These are phyloP conservation scores for Pachydiplax longipennis DNA, from an alignment of 2,888 invertebrate species.

Conservation along the genomic window DNA sequence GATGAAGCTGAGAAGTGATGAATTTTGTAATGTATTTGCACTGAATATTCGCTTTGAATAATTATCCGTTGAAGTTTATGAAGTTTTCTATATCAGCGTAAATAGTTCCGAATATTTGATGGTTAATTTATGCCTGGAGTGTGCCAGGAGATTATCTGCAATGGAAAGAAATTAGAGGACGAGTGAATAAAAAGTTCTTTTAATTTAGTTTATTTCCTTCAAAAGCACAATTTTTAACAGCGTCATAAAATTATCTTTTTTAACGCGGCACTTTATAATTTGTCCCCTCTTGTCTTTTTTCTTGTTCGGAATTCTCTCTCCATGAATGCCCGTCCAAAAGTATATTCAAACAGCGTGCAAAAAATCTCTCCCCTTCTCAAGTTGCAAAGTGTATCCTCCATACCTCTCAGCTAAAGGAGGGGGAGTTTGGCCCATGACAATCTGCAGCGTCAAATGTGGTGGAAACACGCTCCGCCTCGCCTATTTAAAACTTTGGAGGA, in stretches of 20 bases:
- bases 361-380: conserved; percentile 11
- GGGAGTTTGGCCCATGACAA: conserved; percentile 29
- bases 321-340: conserved; percentile 30
- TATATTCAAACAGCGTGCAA: conserved; percentile 13
- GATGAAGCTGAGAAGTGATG: too few species aligned
- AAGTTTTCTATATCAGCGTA: background rate
- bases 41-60: too few species aligned
- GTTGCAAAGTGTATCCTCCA: conserved; percentile 36
- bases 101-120: background rate
- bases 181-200: background rate
- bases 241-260: conserved; percentile 4
- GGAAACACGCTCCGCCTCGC: conserved; percentile 44
- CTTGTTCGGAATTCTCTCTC: conserved; percentile 28
- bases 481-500: conserved; percentile 45
- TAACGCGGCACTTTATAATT: background rate
- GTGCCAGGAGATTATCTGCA: background rate
- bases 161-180: background rate
- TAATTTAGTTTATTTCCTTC: background rate
- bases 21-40: too few species aligned
- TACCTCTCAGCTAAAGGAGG: background rate
- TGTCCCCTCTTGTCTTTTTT: conserved; percentile 24
- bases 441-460: conserved; percentile 45
- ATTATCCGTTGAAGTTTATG: too few species aligned
- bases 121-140: background rate
- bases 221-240: background rate